Evolutionary conservation across 2,888 invertebrate species (phyloP).

Genomic region (Autographa pulchrina): DNA sequence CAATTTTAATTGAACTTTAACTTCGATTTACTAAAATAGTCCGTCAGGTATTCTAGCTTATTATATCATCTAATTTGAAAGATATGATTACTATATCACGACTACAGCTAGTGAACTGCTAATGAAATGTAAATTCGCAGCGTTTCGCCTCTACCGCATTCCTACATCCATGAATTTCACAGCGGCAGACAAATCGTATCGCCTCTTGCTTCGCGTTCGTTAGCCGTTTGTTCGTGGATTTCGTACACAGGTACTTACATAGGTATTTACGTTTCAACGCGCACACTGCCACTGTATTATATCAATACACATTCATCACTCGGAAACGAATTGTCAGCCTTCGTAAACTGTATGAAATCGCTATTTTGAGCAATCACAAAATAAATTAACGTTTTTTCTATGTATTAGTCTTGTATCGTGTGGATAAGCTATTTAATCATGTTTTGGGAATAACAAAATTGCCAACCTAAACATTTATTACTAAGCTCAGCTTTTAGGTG

Average conservation of each 20-base stretch:
- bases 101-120: constrained; percentile 21
- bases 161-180: constrained; percentile 54
- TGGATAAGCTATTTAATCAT: constrained; percentile 1
- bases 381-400: constrained; percentile 18
- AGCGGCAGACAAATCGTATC: constrained; percentile 76
- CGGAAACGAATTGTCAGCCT: constrained; percentile 41
- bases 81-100: neutral
- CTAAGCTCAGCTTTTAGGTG: neutral
- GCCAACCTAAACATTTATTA: neutral
- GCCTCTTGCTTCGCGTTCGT: constrained; percentile 79
- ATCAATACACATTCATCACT: constrained; percentile 66
- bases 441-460: constrained; percentile 17
- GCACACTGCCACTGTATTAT: constrained; percentile 65
- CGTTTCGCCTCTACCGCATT: constrained; percentile 50
- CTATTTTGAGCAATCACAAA: constrained; percentile 34
- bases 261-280: constrained; percentile 78
- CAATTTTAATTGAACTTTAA: neutral
- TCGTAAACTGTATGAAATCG: constrained; percentile 27
- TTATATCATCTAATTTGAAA: neutral
- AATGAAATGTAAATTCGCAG: constrained; percentile 52
- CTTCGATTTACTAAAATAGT: neutral
- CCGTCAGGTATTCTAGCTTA: neutral
- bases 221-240: constrained; percentile 81
- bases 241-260: constrained; percentile 69
- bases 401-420: neutral